Conservation (phyloP, 2,888 invertebrate species). For the Sarcophaga subvicina region DNA sequence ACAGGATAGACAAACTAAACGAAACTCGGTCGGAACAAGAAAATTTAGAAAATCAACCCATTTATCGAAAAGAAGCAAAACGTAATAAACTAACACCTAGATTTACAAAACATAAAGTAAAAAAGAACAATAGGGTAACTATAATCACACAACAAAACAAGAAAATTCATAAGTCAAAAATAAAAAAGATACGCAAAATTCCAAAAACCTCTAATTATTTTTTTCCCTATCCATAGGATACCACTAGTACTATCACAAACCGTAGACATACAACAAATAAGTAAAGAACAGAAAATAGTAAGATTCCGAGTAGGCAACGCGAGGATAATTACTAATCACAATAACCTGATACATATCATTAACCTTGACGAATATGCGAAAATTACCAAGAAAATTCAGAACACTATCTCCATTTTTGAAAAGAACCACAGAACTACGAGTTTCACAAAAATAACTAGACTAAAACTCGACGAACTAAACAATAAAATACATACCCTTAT, state of each 20-base stretch:
- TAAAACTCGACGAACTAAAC: constrained; percentile 51
- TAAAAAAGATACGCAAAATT: neutral
- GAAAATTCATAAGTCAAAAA: neutral
- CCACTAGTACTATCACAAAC: constrained; percentile 11
- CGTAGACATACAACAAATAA: neutral
- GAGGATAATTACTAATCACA: constrained; percentile 23
- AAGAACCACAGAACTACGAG: constrained; percentile 11
- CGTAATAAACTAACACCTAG: neutral
- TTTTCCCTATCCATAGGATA: constrained; percentile 1
- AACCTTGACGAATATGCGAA: constrained; percentile 9
- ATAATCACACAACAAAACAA: neutral
- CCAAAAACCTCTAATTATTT: constrained; percentile 1
- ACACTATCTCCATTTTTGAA: neutral
- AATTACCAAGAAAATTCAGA: neutral
- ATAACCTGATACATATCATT: constrained; percentile 19
- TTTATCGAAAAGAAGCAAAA: constrained; percentile 3
- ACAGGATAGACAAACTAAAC: constrained; percentile 11
- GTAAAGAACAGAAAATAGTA: constrained; percentile 1
- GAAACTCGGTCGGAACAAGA: neutral
- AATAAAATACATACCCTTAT: constrained; percentile 29
- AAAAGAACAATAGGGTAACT: constrained; percentile 6
- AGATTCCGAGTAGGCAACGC: constrained; percentile 21
- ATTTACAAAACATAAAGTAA: constrained; percentile 17
- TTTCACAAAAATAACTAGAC: constrained; percentile 17
- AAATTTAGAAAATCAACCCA: constrained; percentile 2